Evolutionary conservation across 2,888 invertebrate species (phyloP), one percentile per base, ranked within the genome.

Genomic region (Hypomecis punctinalis): DNA sequence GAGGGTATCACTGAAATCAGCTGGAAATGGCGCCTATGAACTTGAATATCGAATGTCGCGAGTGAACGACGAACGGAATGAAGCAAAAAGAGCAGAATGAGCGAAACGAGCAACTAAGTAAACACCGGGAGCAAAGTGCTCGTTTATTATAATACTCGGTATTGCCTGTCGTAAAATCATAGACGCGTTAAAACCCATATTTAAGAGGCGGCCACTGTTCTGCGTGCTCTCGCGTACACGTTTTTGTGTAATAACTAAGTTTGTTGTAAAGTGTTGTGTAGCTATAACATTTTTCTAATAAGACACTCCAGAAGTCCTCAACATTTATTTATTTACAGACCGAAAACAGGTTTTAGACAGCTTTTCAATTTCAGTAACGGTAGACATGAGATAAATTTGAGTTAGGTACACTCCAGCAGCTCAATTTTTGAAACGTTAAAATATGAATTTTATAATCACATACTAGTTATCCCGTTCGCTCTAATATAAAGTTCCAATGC

Each of bases 1-100:
- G 76, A 76, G 80, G 82, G 79, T 80, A 85, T 85, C 83, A 85
- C 83, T 70, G 76, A 71, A 78, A 80, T 81, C 78, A 76, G 76
- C 79, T 78, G 74, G 72, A 69, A 76, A 76, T 76, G 76, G 76
- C 77, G 72, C 73, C 68, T 70, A 70, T 74, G 6, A 39, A 5
- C 5, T 68, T 76, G 74, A 75, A 76, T 66, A 67, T 55, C 52
- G 49, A 60, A 64, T 49, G 7, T 23, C 9, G 23, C 8, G 8
- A 9, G 46, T 35, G 23, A 23, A 23, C 46, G 40, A 11, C n/a
- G 11, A 13, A 13, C 45, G 13, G 13, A 45, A 45, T 13, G 45
- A 13, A 63, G 61, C 66, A 54, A 66, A 64, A 66, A 52, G 63
- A 67, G 49, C 39, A 37, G 53, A 48, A 45, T 10, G 11, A 47